Conservation (phyloP, 1,140 invertebrate genomes). For the Vanessa atalanta region DNA sequence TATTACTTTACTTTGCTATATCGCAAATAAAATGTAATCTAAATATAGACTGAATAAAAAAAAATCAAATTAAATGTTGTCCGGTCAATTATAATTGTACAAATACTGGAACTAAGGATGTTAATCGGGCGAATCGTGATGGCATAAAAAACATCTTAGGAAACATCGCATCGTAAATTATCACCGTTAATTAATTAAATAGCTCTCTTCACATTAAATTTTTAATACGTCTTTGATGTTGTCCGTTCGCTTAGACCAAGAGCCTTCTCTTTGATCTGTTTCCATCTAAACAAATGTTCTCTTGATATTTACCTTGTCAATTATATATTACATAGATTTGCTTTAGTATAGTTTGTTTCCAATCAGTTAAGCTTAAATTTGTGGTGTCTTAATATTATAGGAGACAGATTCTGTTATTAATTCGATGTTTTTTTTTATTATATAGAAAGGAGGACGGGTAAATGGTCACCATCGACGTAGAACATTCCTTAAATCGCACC, state of each 20-base stretch:
- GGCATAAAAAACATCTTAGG: too few relatives aligned
- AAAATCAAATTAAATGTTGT: too few relatives aligned
- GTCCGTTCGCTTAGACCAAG: conserved; percentile 1
- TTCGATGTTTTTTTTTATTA: neutral
- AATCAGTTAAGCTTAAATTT: neutral
- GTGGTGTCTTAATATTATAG: neutral
- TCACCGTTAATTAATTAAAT: neutral
- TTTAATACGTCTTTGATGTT: conserved; percentile 26
- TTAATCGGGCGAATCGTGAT: too few relatives aligned
- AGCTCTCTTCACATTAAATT: conserved; percentile 13
- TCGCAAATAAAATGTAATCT: too few relatives aligned
- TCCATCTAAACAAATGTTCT: conserved; percentile 23
- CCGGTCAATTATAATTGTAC: too few relatives aligned
- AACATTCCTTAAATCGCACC: too few relatives aligned
- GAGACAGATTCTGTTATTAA: too few relatives aligned
- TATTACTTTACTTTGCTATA: too few relatives aligned
- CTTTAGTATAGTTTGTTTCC: neutral
- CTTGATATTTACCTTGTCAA: conserved; percentile 22
- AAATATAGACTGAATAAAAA: too few relatives aligned
- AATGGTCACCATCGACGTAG: too few relatives aligned
- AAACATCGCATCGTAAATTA: too few relatives aligned
- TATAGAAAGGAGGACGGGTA: neutral
- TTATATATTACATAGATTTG: neutral
- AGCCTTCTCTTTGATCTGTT: conserved; percentile 20
- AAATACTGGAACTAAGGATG: too few relatives aligned